Conservation (phyloP, 2,797 vertebrate species). For the Holocentrus rufus region DNA sequence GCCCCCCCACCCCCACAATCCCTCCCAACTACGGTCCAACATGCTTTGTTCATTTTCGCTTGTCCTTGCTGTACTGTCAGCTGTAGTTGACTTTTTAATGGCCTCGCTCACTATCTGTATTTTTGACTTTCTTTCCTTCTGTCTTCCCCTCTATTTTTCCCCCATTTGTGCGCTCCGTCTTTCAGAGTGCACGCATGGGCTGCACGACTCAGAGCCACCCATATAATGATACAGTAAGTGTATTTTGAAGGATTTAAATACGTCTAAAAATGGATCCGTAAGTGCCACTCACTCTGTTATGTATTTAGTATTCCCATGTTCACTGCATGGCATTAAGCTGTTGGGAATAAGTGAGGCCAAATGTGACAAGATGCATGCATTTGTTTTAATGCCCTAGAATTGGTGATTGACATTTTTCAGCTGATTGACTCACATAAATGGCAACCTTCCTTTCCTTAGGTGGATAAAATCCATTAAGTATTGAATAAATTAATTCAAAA, state of each 20-base stretch:
- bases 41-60: slow-evolving; percentile 66
- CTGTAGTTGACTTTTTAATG: slow-evolving; percentile 47
- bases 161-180: not conserved
- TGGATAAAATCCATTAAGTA: slow-evolving; percentile 44
- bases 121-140: slow-evolving; percentile 19
- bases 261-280: slow-evolving; percentile 20
- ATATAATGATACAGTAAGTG: not conserved
- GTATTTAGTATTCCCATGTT: not conserved
- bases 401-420: slow-evolving; percentile 48
- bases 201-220: slow-evolving; percentile 7
- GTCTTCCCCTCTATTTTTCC: not conserved
- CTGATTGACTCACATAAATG: slow-evolving; percentile 41
- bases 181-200: not conserved
- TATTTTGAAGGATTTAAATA: slow-evolving; percentile 18
- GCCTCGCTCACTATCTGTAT: slow-evolving; percentile 33
- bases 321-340: slow-evolving; percentile 18
- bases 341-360: slow-evolving; percentile 11
- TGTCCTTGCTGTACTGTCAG: slow-evolving; percentile 50
- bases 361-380: slow-evolving; percentile 14
- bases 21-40: slow-evolving; percentile 56
- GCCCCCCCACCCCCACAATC: slow-evolving; percentile 36
- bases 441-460: slow-evolving; percentile 21
- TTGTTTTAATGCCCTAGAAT: slow-evolving; percentile 43
- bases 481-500: slow-evolving; percentile 30
- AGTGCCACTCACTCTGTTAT: slow-evolving; percentile 6